Evolutionary conservation across 2,888 invertebrate species (phyloP), one percentile per base, ranked within the genome.

Genomic region (Spicauda simplicius): DNA sequence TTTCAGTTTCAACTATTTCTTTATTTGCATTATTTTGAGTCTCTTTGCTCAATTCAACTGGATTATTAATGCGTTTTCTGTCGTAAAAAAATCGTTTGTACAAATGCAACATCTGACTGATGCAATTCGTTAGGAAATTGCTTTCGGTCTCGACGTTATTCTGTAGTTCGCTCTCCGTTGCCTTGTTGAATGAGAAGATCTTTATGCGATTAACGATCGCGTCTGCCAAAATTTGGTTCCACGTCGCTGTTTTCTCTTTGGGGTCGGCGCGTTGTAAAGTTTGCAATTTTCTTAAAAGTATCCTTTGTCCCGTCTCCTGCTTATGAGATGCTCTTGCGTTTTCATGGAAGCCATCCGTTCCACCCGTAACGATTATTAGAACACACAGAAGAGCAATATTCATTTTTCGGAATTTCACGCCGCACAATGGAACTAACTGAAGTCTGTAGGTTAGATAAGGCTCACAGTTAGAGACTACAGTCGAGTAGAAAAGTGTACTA

Each of bases 201-300:
- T 80, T 84, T 74, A 89, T 83, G 77, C 82, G 86, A 69, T 85
- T 87, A 74, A 90, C 85, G 71, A 91, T 77, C 68, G 85, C 83
- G 71, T 87, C 85, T 6, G 91, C 91, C 48, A 91, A 74, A 68
- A 91, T 82, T 71, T 88, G 86, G 77, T 88, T 90, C 91, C 90
- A 91, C 64, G 85, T 80, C 70, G 80, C 75, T 64, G 82, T 81
- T 74, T 83, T 82, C 55, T 82, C 81, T 63, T 78, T 77, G 67
- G 73, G 54, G 45, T 73, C 72, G 69, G 74, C 70, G 64, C 73
- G 70, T 77, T 85, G 79, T 70, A 82, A 77, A 78, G 82, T 85
- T 76, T 85, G 87, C 80, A 88, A 84, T 86, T 87, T 90, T 70
- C 86, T 85, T 81, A 87, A 83, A 70, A 88, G 81, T 76, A 80